These are phyloP conservation scores for Dendrocopos noguchii DNA, from an alignment of 2,113 vertebrate genomes.

Conservation along the genomic window DNA sequence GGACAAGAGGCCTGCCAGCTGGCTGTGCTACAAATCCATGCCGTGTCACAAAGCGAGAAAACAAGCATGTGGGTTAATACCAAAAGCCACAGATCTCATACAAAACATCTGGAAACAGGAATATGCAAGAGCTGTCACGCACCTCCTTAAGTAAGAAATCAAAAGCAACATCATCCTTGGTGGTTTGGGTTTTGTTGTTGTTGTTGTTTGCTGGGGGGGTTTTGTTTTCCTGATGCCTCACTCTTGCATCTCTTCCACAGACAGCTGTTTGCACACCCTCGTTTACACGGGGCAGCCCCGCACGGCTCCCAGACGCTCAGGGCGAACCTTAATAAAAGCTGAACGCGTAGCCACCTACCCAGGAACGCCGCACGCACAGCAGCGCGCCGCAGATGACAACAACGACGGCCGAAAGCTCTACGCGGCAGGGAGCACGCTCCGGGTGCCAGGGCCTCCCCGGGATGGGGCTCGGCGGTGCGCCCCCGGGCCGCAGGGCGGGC, in stretches of 20 bases:
- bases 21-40: neutral
- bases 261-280: neutral
- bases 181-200: neutral
- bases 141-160: neutral
- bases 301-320: neutral
- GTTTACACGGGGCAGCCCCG: neutral
- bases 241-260: neutral
- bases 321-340: neutral
- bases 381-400: neutral
- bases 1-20: neutral
- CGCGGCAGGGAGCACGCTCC: neutral
- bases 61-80: rapidly evolving
- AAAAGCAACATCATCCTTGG: neutral
- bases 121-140: neutral
- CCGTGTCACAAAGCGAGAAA: rapidly evolving
- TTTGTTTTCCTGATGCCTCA: rapidly evolving
- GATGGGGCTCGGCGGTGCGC: neutral
- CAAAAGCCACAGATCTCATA: neutral
- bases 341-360: rapidly evolving
- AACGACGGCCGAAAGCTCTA: neutral
- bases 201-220: no score
- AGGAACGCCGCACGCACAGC: neutral
- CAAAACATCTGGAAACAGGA: neutral
- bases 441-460: neutral
- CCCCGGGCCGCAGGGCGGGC: neutral